Evolutionary conservation across 1,140 invertebrate genomes (phyloP), one percentile per base, ranked within the genome.

Genomic region (Drosophila albomicans): DNA sequence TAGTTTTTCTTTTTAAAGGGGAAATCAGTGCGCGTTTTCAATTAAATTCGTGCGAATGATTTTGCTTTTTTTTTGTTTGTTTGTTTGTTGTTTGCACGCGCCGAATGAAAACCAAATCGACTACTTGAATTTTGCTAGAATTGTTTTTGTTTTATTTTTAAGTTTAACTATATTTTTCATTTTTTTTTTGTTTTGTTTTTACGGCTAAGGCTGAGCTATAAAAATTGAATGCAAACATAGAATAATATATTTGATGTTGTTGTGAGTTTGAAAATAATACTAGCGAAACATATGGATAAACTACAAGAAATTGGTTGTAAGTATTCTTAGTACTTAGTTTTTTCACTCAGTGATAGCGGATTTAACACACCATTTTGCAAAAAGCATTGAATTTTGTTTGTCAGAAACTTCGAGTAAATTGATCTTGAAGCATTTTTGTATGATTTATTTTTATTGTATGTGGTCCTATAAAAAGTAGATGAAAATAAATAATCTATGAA

Each of bases 41-140:
- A 30, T 30, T 68, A 64, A 52, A 28, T 46, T 72, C 74, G 81
- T 89, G 81, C 74, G 73, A 35, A 69, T 54, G 64, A 65, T 75
- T 88, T 88, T 81, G 74, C 61, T 79, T 74, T 66, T 69, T 62
- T 78, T 81, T 20, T 20, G 16, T 20, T 20, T 25, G 3, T 25
- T 25, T 25, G 20, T 25, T 25, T 25, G 20, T 25, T 79, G 15
- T 51, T 73, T 75, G 81, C 77, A 82, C 85, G 89, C 89, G 79
- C 85, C 84, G 89, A 91, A 89, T 91, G 89, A 91, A 91, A 91
- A 91, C 89, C 89, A 91, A 91, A 91, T 91, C 89, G 54, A 73
- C 81, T 89, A 78, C 56, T 74, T 66, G 73, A 74, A 43, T 79
- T 70, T 65, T 70, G 54, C n/a, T 38, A 58, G 38, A 41, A 58